Evolutionary conservation across 2,888 invertebrate genomes (phyloP).

Genomic region (Hyppa rectilinea): DNA sequence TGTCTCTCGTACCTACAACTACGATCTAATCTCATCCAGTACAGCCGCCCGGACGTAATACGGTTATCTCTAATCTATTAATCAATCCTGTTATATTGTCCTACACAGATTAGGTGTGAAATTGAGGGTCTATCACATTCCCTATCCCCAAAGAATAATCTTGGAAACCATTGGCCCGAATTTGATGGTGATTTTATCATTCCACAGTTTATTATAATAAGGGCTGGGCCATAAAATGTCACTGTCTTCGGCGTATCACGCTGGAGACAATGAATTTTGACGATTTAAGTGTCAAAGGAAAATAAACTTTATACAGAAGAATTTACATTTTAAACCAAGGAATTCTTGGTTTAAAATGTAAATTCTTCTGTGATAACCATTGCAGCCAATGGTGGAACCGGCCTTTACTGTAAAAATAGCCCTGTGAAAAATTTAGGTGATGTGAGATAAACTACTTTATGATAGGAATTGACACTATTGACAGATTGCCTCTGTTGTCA

Average conservation of each 20-base stretch:
- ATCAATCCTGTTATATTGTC: constrained; percentile 16
- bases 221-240: constrained; percentile 31
- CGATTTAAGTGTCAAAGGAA: constrained; percentile 3
- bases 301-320: constrained; percentile 1
- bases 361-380: background rate
- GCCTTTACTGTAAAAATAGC: background rate
- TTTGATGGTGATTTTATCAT: constrained; percentile 58
- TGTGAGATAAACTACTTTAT: background rate
- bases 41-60: background rate
- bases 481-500: too few species aligned
- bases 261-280: constrained; percentile 15
- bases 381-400: background rate
- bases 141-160: constrained; percentile 20
- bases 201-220: constrained; percentile 50
- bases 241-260: constrained; percentile 13
- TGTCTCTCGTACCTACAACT: background rate
- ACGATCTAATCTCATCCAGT: background rate
- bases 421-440: background rate
- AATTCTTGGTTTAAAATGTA: background rate
- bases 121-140: constrained; percentile 5
- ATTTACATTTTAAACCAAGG: too few species aligned
- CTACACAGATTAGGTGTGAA: constrained; percentile 29
- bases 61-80: constrained; percentile 9
- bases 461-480: background rate
- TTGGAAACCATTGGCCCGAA: constrained; percentile 37